These are phyloP conservation scores for Drosophila kurseongensis DNA, from an alignment of 1,140 invertebrate species.

Conservation along the genomic window DNA sequence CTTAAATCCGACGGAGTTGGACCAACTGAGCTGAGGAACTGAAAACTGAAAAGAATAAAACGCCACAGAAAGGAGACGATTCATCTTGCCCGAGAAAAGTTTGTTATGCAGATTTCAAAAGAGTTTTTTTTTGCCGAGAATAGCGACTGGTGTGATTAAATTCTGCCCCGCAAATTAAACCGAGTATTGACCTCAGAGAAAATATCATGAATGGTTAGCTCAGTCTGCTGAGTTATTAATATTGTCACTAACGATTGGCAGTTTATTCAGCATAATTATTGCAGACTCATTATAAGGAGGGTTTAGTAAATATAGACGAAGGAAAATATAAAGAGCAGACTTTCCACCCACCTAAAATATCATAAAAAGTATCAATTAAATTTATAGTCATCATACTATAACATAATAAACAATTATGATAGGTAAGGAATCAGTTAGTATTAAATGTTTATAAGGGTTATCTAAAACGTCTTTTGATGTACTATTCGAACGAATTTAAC, in stretches of 20 bases:
- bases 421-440: too few relatives aligned
- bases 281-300: not conserved
- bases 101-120: constrained; percentile 61
- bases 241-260: constrained; percentile 4
- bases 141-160: constrained; percentile 23
- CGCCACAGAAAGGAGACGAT: constrained; percentile 11
- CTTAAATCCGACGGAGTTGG: constrained; percentile 18
- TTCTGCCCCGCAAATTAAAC: constrained; percentile 14
- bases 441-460: too few relatives aligned
- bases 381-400: too few relatives aligned
- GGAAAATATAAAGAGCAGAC: too few relatives aligned
- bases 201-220: not conserved
- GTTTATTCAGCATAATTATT: constrained; percentile 4
- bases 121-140: constrained; percentile 24
- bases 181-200: constrained; percentile 11
- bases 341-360: too few relatives aligned
- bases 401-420: too few relatives aligned
- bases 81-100: constrained; percentile 43
- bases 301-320: too few relatives aligned
- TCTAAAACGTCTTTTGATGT: too few relatives aligned
- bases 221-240: constrained; percentile 4
- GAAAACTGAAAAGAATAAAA: constrained; percentile 27
- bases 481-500: too few relatives aligned
- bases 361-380: too few relatives aligned
- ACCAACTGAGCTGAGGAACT: constrained; percentile 11